Percentiles rank a stretch among this genome's conserved stretches.
phyloP scores from a whole-genome alignment of 2,888 invertebrate genomes.

The Omphaloscelis lunosa region DNA sequence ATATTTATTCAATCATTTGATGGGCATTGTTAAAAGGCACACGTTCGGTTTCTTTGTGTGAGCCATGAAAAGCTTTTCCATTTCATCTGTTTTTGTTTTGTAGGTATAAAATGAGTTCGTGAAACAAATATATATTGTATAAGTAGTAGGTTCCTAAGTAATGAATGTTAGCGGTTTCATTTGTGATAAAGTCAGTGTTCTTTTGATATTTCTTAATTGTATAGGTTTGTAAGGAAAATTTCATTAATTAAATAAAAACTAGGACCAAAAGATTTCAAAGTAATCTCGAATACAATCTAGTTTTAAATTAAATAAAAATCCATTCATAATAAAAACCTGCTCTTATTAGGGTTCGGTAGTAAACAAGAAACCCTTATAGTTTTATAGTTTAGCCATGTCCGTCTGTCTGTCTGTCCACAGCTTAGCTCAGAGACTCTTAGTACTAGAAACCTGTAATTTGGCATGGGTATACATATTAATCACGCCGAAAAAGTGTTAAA shows the following conservation, averaged over 20 bases:
- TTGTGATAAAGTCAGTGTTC: not conserved
- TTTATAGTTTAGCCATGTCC: too few species aligned
- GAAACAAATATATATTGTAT: not conserved
- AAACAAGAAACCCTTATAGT: too few species aligned
- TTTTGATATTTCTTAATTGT: not conserved
- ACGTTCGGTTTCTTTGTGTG: conserved; percentile 38
- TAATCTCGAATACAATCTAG: not conserved
- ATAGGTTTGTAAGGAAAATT: too few species aligned
- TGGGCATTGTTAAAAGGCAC: conserved; percentile 43
- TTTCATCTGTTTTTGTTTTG: conserved; percentile 45
- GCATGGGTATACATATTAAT: too few species aligned
- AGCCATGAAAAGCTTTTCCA: conserved; percentile 31
- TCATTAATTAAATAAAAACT: not conserved
- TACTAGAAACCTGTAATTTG: too few species aligned
- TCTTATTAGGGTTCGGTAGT: too few species aligned
- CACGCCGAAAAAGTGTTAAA: too few species aligned
- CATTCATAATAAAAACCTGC: not conserved
- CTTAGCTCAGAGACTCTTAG: too few species aligned
- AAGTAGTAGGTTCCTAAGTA: not conserved
- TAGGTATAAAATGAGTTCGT: conserved; percentile 18
- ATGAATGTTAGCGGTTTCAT: conserved; percentile 1
- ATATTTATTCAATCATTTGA: conserved; percentile 51
- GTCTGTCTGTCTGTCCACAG: too few species aligned
- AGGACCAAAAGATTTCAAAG: not conserved
- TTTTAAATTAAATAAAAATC: too few species aligned